phyloP scores from a whole-genome alignment of 2,113 vertebrate species.

The Xenopus laevis region DNA sequence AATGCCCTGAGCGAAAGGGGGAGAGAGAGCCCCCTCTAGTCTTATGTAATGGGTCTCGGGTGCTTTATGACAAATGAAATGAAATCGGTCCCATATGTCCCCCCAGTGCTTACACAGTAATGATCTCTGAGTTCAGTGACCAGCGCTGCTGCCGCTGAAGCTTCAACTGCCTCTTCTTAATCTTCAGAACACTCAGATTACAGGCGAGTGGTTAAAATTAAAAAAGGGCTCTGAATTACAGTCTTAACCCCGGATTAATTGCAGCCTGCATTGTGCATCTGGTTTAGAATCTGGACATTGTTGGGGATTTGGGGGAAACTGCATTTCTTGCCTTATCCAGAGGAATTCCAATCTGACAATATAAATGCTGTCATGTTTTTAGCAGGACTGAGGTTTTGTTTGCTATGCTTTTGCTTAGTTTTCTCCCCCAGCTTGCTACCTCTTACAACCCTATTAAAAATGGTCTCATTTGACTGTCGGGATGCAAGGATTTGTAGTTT shows the following conservation, averaged over 20 bases:
- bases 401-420: no score
- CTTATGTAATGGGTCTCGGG: neutral
- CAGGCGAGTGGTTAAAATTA: neutral
- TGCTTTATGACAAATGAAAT: slow-evolving; percentile 4
- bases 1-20: neutral
- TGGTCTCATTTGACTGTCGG: no score
- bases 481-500: no score
- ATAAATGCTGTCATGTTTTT: no score
- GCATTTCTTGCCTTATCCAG: no score
- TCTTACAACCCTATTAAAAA: no score
- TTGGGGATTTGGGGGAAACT: no score
- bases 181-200: slow-evolving; percentile 45
- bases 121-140: slow-evolving; percentile 35
- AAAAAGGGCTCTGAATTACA: neutral
- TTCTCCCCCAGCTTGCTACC: no score
- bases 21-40: neutral
- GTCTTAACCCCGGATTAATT: neutral
- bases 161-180: slow-evolving; percentile 41
- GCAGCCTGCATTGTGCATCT: no score
- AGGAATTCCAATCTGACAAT: no score
- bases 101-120: slow-evolving; percentile 42
- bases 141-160: neutral
- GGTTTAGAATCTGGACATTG: no score
- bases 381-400: no score
- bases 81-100: slow-evolving; percentile 8